phyloP scores from a whole-genome alignment of 2,888 invertebrate species.

The Rosalia funebris region DNA sequence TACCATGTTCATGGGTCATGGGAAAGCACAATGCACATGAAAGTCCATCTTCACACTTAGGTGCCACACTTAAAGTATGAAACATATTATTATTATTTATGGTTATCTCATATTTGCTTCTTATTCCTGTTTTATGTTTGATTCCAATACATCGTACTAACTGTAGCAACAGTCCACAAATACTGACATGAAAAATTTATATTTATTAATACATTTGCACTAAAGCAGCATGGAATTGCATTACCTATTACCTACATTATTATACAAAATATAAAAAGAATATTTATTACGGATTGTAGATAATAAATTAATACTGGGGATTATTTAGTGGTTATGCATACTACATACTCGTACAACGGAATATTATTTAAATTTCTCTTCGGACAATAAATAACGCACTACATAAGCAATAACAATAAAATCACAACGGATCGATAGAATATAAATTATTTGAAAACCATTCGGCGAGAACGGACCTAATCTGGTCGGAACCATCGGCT shows the following conservation, averaged over 20 bases:
- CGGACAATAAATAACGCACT: not conserved
- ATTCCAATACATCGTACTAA: no score
- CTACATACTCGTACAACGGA: not conserved
- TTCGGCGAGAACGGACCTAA: conserved; percentile 9
- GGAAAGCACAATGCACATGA: no score
- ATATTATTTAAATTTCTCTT: not conserved
- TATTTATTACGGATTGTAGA: no score
- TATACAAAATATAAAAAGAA: not conserved
- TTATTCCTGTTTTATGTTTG: no score
- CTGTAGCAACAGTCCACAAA: no score
- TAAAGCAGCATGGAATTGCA: not conserved
- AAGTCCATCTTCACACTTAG: no score
- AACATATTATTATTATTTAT: no score
- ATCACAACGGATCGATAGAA: not conserved
- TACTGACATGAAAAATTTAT: not conserved
- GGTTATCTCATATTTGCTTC: no score
- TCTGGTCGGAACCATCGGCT: conserved; percentile 3
- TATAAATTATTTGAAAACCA: conserved; percentile 17
- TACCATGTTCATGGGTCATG: no score
- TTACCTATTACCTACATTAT: not conserved
- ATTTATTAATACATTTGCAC: not conserved
- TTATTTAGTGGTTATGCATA: not conserved
- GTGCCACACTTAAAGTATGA: no score
- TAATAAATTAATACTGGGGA: not conserved
- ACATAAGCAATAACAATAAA: not conserved